Base-by-base conservation (phyloP, 2,888 invertebrate genomes). In the Scelioninae gen. 2 region DNA sequence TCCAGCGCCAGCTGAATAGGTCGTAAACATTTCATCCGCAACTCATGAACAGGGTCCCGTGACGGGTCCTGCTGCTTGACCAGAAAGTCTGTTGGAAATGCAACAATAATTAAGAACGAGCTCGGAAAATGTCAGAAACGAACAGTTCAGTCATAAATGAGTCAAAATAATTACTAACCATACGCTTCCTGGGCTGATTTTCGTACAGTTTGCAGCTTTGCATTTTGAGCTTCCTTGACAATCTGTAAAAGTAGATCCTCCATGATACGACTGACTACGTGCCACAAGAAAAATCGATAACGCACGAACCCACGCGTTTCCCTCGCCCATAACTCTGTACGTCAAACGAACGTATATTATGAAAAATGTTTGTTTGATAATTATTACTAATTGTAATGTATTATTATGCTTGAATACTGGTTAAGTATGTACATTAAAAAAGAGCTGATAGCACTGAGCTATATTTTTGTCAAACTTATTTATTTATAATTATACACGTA, bases 1-100 rank as follows among this genome's bases (percentile, higher is more conserved):
- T 97, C 96, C 79, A 98, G 88, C 19, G 96, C 93, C 80, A 94
- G 89, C 87, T 96, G 96, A 78, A 97, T 88, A 1, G 96, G 93
- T 78, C 92, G 89, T 80, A 97, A 90, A 87, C 96, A 96, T 76
- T 92, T 92, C 69, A 94, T 92, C 79, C 96, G 90, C 75, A 96
- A 86, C 86, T 96, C 95, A 87, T 93, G 91, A 43, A 95, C 93
- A 31, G 94, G 92, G 82, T 93, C 94, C 75, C 95, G 90, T 80
- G 91, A 86, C 58, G 92, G 90, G 81, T 92, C 94, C 84, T 93
- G 93, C 88, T 95, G 95, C 67, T 92, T 90, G 84, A 92, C 92
- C 76, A 96, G 88, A 81, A 94, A 90, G 87, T 95, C 96, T 96
- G 43, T 52, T 45, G n/a, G 10, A 61, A 52, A 28, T 16, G 7